Evolutionary conservation across 2,797 vertebrate genomes (phyloP).

Genomic region (Poeciliopsis paucimaculata): DNA sequence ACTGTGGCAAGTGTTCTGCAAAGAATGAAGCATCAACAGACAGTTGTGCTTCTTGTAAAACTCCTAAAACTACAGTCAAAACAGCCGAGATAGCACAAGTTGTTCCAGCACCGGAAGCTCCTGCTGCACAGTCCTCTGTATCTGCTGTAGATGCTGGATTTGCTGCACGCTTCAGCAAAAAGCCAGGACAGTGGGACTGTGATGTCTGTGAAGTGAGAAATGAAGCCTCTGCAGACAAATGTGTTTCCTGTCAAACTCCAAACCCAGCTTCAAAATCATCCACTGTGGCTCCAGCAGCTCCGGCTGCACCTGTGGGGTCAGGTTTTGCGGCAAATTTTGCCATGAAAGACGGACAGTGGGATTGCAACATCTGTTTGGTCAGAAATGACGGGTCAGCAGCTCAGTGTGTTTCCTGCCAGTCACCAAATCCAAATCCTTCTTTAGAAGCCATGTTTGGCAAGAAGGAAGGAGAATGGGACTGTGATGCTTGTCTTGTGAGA

Average conservation of each 20-base stretch:
- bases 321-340: slow-evolving; percentile 63
- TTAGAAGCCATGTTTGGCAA: slow-evolving; percentile 80
- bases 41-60: slow-evolving; percentile 73
- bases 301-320: slow-evolving; percentile 43
- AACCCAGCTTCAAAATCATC: slow-evolving; percentile 73
- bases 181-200: slow-evolving; percentile 87
- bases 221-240: slow-evolving; percentile 73
- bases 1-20: slow-evolving; percentile 64
- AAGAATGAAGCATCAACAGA: slow-evolving; percentile 64
- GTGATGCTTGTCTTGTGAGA: slow-evolving; percentile 83
- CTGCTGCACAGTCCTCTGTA: slow-evolving; percentile 23
- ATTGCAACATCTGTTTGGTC: slow-evolving; percentile 58
- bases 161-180: slow-evolving; percentile 80
- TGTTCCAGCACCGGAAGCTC: slow-evolving; percentile 52
- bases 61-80: slow-evolving; percentile 62
- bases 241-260: slow-evolving; percentile 77
- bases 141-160: slow-evolving; percentile 69
- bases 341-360: slow-evolving; percentile 63
- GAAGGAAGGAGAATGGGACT: slow-evolving; percentile 91
- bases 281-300: slow-evolving; percentile 23
- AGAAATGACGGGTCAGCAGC: slow-evolving; percentile 60
- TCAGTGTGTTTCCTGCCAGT: slow-evolving; percentile 55
- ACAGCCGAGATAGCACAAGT: slow-evolving; percentile 31
- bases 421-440: slow-evolving; percentile 30
- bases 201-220: slow-evolving; percentile 82